Base-by-base conservation (phyloP, 2,888 invertebrate species). In the Harpalus rubripes region DNA sequence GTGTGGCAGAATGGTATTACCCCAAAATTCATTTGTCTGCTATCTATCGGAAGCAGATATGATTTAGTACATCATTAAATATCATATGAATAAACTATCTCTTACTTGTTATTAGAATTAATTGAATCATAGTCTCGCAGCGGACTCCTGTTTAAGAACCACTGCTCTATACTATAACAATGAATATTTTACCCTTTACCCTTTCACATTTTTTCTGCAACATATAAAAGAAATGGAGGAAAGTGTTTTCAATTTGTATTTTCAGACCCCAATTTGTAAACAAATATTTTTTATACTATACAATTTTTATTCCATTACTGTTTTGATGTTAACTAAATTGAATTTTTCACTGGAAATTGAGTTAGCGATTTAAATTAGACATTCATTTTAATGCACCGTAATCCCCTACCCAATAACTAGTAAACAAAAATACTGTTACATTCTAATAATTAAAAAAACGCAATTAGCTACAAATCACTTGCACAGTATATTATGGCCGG, bases 131-230 rank as follows among this genome's bases (percentile, higher is more conserved):
- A 32, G 32, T 1, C 32, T 32, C 5, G 5, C 32, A 4, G 32
- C 32, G 32, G 32, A 5, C 32, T 5, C 5, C 0, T 32, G 32
- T 1, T 32, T 32, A 32, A 32, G 32, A 32, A 32, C 32, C 32
- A 32, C 32, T 32, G 32, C 32, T 32, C 32, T 32, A 3, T 22
- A 15, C 39, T 15, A 68, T 68, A 68, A 68, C 68, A 68, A 68
- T 68, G 68, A 68, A 68, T 68, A 68, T 68, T 68, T 68, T 68
- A 68, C 39, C 65, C 10, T 65, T 65, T 65, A n/a, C 65, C 68
- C 39, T 10, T 68, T n/a, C 32, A 26, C 39, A 68, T 39, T 63
- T 63, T 61, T 22, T 63, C 63, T 63, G 63, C 26, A 22, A 1
- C 63, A 63, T 63, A 3, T 18, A 63, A 12, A 12, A 63, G 26